Evolutionary conservation across 2,797 vertebrate genomes (phyloP).

Genomic region (Dendrocincla tyrannina): DNA sequence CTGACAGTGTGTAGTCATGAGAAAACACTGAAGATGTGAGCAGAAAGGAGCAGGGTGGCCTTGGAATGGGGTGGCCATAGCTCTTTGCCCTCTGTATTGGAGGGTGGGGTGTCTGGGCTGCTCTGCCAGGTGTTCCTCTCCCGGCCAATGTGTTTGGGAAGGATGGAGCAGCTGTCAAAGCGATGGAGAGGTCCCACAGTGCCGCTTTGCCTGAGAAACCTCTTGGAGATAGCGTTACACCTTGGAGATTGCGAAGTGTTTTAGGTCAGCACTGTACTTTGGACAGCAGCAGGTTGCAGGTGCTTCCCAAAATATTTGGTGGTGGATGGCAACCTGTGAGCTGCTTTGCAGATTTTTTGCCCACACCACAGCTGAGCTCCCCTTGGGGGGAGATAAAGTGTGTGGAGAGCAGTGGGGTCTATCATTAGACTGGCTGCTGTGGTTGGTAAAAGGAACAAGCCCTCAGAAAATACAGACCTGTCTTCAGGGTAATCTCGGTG

Average conservation of each 20-base stretch:
- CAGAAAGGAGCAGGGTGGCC: rapidly evolving
- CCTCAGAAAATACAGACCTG: background rate
- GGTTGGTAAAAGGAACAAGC: background rate
- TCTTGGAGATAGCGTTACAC: background rate
- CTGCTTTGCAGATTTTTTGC: background rate
- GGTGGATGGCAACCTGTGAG: background rate
- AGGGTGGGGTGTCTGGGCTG: background rate
- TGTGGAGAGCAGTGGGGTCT: rapidly evolving
- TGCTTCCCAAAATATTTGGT: background rate
- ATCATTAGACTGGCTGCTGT: background rate
- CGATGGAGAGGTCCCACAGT: rapidly evolving
- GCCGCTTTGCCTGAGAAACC: rapidly evolving
- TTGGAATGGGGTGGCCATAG: rapidly evolving
- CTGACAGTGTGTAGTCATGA: background rate
- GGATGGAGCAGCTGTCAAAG: background rate
- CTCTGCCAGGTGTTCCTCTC: background rate
- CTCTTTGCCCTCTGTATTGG: background rate
- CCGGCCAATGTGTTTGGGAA: background rate
- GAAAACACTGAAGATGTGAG: background rate
- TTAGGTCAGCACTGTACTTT: rapidly evolving
- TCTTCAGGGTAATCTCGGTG: background rate
- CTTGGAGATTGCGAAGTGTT: background rate
- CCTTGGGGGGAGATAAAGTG: rapidly evolving
- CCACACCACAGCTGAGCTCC: background rate
- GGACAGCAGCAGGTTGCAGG: background rate